These are phyloP conservation scores for Charaxes varanes DNA, from an alignment of 1,140 invertebrate species.

Conservation along the genomic window DNA sequence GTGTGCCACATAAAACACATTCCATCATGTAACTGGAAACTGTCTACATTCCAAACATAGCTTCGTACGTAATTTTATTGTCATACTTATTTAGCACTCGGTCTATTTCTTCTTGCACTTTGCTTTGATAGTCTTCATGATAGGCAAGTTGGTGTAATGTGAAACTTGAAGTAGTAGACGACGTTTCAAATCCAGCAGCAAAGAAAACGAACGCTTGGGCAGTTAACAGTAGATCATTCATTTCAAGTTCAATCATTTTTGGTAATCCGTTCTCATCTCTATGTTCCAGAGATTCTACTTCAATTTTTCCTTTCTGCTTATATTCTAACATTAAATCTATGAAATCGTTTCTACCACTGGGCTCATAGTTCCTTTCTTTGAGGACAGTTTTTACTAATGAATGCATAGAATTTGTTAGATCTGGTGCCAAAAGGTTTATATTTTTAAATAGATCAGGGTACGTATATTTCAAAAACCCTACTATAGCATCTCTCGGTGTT, in stretches of 20 bases:
- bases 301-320: conserved; percentile 23
- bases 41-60: too few relatives aligned
- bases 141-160: conserved; percentile 26
- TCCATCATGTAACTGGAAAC: too few relatives aligned
- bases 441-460: conserved; percentile 23
- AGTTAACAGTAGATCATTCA: conserved; percentile 19
- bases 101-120: conserved; percentile 27
- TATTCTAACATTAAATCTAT: conserved; percentile 28
- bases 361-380: conserved; percentile 21
- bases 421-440: conserved; percentile 18
- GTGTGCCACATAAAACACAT: conserved; percentile 24
- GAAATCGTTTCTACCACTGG: conserved; percentile 25
- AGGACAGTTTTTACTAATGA: conserved; percentile 35
- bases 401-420: conserved; percentile 23
- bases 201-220: conserved; percentile 28
- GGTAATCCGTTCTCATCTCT: conserved; percentile 19
- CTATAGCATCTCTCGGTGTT: conserved; percentile 15
- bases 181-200: conserved; percentile 27
- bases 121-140: conserved; percentile 19
- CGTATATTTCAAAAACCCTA: conserved; percentile 19
- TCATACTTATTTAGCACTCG: conserved; percentile 24
- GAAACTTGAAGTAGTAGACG: conserved; percentile 24
- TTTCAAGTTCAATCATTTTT: conserved; percentile 23
- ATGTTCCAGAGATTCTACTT: conserved; percentile 20
- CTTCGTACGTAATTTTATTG: conserved; percentile 28